These are phyloP conservation scores for Drosophila parthenogenetica DNA, from an alignment of 2,888 invertebrate genomes.

Conservation along the genomic window DNA sequence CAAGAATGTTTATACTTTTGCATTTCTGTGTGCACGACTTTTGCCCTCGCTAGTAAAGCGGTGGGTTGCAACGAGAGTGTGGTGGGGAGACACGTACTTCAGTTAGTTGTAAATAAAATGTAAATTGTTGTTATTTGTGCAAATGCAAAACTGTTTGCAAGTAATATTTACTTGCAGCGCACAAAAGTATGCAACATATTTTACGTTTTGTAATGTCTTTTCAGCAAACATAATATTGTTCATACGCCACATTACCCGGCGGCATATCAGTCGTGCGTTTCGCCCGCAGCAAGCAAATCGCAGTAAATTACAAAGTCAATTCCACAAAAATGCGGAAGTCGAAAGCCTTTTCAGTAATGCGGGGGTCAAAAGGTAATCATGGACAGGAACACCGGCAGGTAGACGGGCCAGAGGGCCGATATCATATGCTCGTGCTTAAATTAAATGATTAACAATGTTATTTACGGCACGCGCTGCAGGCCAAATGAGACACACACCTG, in stretches of 20 bases:
- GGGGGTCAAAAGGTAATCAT: constrained; percentile 8
- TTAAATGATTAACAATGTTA: constrained; percentile 81
- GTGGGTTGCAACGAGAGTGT: neutral
- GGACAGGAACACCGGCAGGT: constrained; percentile 1
- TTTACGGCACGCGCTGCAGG: constrained; percentile 59
- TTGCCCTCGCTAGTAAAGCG: neutral
- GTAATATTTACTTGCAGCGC: constrained; percentile 49
- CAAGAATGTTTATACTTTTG: constrained; percentile 73
- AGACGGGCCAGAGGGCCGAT: neutral
- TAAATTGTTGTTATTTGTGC: constrained; percentile 55
- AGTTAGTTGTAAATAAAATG: constrained; percentile 62
- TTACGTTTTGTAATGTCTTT: constrained; percentile 5
- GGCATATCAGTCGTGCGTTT: constrained; percentile 22
- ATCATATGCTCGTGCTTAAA: constrained; percentile 67
- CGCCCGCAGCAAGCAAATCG: constrained; percentile 50
- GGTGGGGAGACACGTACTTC: constrained; percentile 46
- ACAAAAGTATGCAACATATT: constrained; percentile 44
- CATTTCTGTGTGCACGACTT: constrained; percentile 65
- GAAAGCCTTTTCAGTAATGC: constrained; percentile 32
- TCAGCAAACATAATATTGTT: constrained; percentile 18
- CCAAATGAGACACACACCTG: constrained; percentile 29
- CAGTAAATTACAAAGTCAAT: constrained; percentile 61
- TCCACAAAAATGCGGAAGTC: constrained; percentile 20
- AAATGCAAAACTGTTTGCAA: constrained; percentile 26
- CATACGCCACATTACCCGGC: constrained; percentile 36